Evolutionary conservation across 2,113 vertebrate species (phyloP), one percentile per base, ranked within the genome.

Genomic region (Micronisus gabar): DNA sequence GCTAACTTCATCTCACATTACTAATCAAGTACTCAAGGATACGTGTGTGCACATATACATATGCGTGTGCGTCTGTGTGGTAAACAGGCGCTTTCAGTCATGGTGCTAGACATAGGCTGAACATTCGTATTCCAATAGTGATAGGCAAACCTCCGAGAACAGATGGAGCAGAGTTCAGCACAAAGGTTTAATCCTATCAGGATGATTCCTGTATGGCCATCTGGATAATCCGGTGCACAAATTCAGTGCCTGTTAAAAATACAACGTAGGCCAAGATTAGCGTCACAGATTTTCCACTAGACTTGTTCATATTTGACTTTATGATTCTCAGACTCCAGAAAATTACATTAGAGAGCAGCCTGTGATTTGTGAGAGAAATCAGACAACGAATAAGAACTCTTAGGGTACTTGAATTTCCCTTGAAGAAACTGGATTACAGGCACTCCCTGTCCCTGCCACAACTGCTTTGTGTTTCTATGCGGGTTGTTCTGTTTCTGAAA

Each of bases 161-260:
- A 99, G 99, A 99, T 99, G 99, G 99, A 99, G 97, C 96, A 47
- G 98, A 99, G 98, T 98, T 99, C 98, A 98, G 98, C 98, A 98
- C 98, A 99, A 98, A 99, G 99, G 98, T 98, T 99, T 99, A 99
- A 99, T 99, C 99, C 99, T 99, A 99, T 99, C 99, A 99, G 98
- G 98, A 98, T 98, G 98, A 99, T 99, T 99, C 98, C 98, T 99
- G 98, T 99, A 98, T 98, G 98, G 98, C 99, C 99, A 99, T 99
- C 99, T 99, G 99, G 99, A 99, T 99, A 99, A 99, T 99, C 98
- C 98, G 41, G 97, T 79, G 88, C 98, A 98, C 98, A 98, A 98
- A 99, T 98, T 99, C 98, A 98, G 98, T 93, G 98, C 98, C 98
- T 99, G 99, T 99, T 99, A 99, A 99, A 98, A 98, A 98, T 98